Base-by-base conservation (phyloP, 2,888 invertebrate species). In the Melitaea athalia region DNA sequence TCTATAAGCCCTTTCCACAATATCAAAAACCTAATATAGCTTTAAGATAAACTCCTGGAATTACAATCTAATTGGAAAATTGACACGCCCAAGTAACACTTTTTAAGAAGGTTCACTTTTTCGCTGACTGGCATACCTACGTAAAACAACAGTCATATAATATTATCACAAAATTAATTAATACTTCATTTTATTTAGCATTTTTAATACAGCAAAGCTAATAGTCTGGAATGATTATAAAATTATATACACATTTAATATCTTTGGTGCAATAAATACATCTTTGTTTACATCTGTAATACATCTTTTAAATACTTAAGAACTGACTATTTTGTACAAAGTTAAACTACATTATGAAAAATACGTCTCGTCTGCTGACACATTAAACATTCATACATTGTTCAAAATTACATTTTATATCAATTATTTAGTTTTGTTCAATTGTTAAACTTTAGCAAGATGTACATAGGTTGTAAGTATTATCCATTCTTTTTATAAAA, bases 181-280 rank as follows among this genome's bases (percentile, higher is more conserved):
- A 52, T 52, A 52, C 52, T 52, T 24, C 17, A 50, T 50, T 38
- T 45, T 12, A 45, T 14, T 45, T 45, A 45, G 11, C 11, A 45
- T 45, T 45, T 45, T 45, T 45, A 45, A 45, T 45, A 45, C 45
- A 45, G 8, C 45, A 45, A 45, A 45, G 45, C 45, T 11, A 14
- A 12, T 45, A 45, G 11, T 12, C 11, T 45, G 45, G 45, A 45
- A 45, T 45, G 45, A 45, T 38, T 55, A 33, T 14, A 12, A 33
- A 7, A 50, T 49, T 17, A 14, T 43, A 3, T 24, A 24, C 24
- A 52, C 14, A 15, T 62, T 31, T 42, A 8, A 63, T 12, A 33
- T 63, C 63, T 69, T 70, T 70, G 69, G 66, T 63, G 63, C 15
- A 38, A 67, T 45, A 61, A 68, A 64, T 64, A 71, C 63, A 38